Conservation (phyloP, 2,888 invertebrate genomes). For the Hemistola chrysoprasaria region DNA sequence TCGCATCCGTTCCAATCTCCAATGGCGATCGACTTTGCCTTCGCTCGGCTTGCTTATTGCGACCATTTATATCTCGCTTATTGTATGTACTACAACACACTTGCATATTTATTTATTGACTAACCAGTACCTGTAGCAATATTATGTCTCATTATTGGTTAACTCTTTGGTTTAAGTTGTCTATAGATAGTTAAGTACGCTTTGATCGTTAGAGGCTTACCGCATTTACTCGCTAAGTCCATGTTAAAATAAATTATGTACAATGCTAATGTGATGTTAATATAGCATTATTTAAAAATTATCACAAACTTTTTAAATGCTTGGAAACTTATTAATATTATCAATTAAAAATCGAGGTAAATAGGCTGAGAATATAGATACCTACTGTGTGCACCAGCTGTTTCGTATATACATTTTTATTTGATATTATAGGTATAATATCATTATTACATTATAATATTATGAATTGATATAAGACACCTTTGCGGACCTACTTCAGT, state of each 20-base stretch:
- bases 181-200: conserved; percentile 41
- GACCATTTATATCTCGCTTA: conserved; percentile 27
- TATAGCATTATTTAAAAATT: conserved; percentile 38
- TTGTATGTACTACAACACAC: conserved; percentile 15
- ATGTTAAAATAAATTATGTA: conserved; percentile 60
- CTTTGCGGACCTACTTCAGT: too few relatives aligned
- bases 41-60: conserved; percentile 35
- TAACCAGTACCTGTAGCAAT: conserved; percentile 42
- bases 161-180: conserved; percentile 35
- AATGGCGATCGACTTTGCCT: conserved; percentile 36
- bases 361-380: too few relatives aligned
- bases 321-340: too few relatives aligned
- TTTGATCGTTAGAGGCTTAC: conserved; percentile 70
- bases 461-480: too few relatives aligned
- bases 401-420: too few relatives aligned
- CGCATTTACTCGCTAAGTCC: conserved; percentile 70
- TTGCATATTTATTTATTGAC: conserved; percentile 43
- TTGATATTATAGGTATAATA: too few relatives aligned
- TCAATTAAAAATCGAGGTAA: too few relatives aligned
- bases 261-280: conserved; percentile 38
- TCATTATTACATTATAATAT: too few relatives aligned
- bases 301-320: conserved; percentile 38
- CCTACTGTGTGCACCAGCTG: too few relatives aligned
- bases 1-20: conserved; percentile 49
- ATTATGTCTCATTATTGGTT: conserved; percentile 42